Conservation (phyloP, 2,888 invertebrate genomes). For the Cybosia mesomella region DNA sequence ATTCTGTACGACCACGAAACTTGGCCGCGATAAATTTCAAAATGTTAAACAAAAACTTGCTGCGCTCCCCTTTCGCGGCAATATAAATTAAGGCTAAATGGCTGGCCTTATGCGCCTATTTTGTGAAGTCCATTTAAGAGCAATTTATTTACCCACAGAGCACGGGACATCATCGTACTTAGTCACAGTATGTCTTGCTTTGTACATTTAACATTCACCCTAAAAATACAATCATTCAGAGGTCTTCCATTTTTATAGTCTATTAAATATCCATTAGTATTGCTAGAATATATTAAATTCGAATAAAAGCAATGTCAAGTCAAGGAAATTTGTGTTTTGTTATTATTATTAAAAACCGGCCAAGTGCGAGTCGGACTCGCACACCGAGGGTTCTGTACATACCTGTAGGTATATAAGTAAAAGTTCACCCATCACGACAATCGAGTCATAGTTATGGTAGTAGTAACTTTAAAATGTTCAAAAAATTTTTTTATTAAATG, state of each 20-base stretch:
- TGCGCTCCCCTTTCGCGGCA: neutral
- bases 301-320: slow-evolving; percentile 19
- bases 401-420: too few species aligned
- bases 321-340: neutral
- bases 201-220: neutral
- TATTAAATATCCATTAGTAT: slow-evolving; percentile 2
- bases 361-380: too few species aligned
- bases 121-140: slow-evolving; percentile 2
- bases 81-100: slow-evolving; percentile 2
- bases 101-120: neutral
- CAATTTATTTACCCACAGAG: slow-evolving; percentile 4
- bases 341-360: neutral
- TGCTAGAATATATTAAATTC: slow-evolving; percentile 4
- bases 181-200: neutral
- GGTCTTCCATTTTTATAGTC: neutral
- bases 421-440: too few species aligned
- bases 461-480: too few species aligned
- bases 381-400: too few species aligned
- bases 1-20: too few species aligned
- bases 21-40: neutral
- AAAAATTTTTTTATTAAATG: too few species aligned
- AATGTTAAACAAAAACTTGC: neutral
- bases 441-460: too few species aligned
- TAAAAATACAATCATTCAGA: neutral
- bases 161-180: neutral